These are phyloP conservation scores for Ennomos quercinarius DNA, from an alignment of 2,888 invertebrate species.

Conservation along the genomic window DNA sequence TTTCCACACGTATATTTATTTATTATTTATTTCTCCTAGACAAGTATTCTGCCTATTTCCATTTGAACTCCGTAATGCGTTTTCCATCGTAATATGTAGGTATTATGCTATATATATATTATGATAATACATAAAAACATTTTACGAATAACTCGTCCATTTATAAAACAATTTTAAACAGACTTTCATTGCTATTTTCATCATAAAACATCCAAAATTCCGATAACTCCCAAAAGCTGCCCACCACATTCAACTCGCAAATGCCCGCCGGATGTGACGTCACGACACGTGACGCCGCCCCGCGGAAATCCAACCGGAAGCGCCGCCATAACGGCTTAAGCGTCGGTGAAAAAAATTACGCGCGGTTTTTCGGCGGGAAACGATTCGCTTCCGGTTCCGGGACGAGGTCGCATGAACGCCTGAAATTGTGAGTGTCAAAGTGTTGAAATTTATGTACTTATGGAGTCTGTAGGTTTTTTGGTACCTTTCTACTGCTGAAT, in stretches of 20 bases:
- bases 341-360: constrained; percentile 74
- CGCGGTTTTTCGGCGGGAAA: constrained; percentile 75
- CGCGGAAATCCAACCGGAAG: constrained; percentile 70
- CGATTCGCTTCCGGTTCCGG: constrained; percentile 71
- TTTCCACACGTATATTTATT: too few relatives aligned
- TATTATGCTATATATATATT: too few relatives aligned
- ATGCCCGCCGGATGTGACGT: constrained; percentile 47
- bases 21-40: too few relatives aligned
- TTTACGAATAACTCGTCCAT: too few relatives aligned
- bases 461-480: background rate
- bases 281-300: constrained; percentile 63
- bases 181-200: background rate
- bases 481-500: too few relatives aligned
- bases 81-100: too few relatives aligned
- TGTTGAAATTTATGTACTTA: constrained; percentile 39
- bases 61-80: too few relatives aligned
- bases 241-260: constrained; percentile 20
- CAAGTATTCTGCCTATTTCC: too few relatives aligned
- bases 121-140: too few relatives aligned
- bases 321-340: constrained; percentile 73
- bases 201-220: constrained; percentile 8
- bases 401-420: constrained; percentile 32
- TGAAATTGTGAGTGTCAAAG: constrained; percentile 47
- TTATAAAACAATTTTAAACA: too few relatives aligned
- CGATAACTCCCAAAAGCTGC: constrained; percentile 14